Conservation (phyloP, 2,888 invertebrate species). For the Drosophila sordidula region DNA sequence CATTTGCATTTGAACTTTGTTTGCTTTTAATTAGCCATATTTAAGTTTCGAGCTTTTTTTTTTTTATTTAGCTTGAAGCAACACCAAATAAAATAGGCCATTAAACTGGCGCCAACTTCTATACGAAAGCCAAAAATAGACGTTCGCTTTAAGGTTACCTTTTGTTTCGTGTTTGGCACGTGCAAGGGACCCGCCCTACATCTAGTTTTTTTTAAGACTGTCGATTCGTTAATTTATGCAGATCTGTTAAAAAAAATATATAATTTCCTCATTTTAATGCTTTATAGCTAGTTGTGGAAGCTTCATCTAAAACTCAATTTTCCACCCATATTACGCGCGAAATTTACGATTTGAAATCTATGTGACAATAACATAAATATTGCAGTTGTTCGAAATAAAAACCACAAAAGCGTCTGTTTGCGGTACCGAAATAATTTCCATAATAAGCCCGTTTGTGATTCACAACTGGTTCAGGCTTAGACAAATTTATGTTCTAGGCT, state of each 20-base stretch:
- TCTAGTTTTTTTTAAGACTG: too few relatives aligned
- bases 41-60: conserved; percentile 24
- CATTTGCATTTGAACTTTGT: conserved; percentile 59
- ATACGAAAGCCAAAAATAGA: conserved; percentile 31
- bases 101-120: conserved; percentile 42
- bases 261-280: not conserved
- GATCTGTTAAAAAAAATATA: not conserved
- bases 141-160: conserved; percentile 18
- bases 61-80: conserved; percentile 10
- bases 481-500: not conserved
- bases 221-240: not conserved
- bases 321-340: not conserved
- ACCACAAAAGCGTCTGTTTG: too few relatives aligned
- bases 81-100: conserved; percentile 29
- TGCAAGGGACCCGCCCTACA: conserved; percentile 7
- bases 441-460: not conserved
- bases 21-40: conserved; percentile 62
- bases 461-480: not conserved
- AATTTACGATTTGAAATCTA: not conserved
- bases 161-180: conserved; percentile 7
- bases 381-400: not conserved
- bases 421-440: not conserved
- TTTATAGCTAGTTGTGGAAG: not conserved
- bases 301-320: not conserved
- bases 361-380: too few relatives aligned